A percentile compares a stretch with the other conserved stretches of the same genome.
Conservation (phyloP, 1,140 invertebrate genomes). For the Caerostris darwini region DNA sequence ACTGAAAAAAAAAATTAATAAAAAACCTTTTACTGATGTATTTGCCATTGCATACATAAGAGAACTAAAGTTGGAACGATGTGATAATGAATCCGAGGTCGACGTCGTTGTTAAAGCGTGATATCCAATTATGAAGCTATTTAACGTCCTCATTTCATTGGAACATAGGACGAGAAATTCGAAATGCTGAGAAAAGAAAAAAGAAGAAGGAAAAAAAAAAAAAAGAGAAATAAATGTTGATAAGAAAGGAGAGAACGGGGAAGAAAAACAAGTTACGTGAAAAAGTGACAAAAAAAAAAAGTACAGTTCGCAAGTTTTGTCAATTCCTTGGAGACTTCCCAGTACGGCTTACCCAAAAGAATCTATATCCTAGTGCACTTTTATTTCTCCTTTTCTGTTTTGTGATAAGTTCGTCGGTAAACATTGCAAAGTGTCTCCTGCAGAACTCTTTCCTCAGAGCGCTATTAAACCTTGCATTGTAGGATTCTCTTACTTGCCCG, state of each 20-base stretch:
- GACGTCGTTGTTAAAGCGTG: neutral
- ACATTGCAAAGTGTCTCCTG: neutral
- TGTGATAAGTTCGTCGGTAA: neutral
- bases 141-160: neutral
- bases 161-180: neutral
- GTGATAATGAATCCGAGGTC: neutral
- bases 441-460: neutral
- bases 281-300: neutral
- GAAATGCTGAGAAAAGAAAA: neutral
- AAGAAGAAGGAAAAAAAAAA: neutral
- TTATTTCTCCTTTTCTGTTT: neutral
- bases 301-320: conserved; percentile 7
- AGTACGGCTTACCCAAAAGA: neutral
- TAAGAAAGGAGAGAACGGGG: neutral
- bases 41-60: neutral
- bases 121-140: neutral
- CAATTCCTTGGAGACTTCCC: neutral
- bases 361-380: neutral
- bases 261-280: conserved; percentile 2
- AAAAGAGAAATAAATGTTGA: neutral
- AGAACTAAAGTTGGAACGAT: neutral
- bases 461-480: neutral
- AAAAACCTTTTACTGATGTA: neutral
- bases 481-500: neutral
- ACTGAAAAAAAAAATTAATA: neutral